Evolutionary conservation across 2,888 invertebrate genomes (phyloP).

Genomic region (Apotomis turbidana): DNA sequence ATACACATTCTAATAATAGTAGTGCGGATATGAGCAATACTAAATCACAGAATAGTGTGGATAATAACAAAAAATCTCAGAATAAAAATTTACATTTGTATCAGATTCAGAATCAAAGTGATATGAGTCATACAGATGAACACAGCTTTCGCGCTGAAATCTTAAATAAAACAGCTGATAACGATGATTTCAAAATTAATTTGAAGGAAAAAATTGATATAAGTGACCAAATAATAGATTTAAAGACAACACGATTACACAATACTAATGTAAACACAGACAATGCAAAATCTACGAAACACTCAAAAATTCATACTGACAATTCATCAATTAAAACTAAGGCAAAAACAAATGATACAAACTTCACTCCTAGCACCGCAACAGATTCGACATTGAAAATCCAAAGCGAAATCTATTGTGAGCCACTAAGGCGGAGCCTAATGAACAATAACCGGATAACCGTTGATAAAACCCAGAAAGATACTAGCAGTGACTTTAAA

Average conservation of each 20-base stretch:
- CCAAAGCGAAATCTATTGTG: slow-evolving; percentile 24
- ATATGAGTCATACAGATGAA: not conserved
- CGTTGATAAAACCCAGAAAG: not conserved
- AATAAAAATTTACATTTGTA: not conserved
- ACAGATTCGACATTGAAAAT: not conserved
- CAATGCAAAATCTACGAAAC: not conserved
- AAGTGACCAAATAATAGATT: not conserved
- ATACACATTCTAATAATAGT: not conserved
- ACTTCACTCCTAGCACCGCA: not conserved
- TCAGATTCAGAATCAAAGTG: not conserved
- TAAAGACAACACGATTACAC: not conserved
- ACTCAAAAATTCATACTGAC: not conserved
- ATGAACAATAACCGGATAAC: not conserved
- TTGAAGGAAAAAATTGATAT: not conserved
- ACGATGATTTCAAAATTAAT: not conserved
- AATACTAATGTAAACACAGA: not conserved
- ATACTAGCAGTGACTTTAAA: not conserved
- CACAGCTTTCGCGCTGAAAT: not conserved
- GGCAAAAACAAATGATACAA: slow-evolving; percentile 30
- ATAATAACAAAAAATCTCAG: not conserved
- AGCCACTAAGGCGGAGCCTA: slow-evolving; percentile 21
- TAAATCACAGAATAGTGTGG: not conserved
- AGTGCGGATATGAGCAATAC: not conserved
- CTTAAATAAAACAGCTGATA: not conserved
- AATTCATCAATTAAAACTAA: slow-evolving; percentile 8